Conservation (phyloP, 2,113 vertebrate genomes). For the Sphyrna mokarran region DNA sequence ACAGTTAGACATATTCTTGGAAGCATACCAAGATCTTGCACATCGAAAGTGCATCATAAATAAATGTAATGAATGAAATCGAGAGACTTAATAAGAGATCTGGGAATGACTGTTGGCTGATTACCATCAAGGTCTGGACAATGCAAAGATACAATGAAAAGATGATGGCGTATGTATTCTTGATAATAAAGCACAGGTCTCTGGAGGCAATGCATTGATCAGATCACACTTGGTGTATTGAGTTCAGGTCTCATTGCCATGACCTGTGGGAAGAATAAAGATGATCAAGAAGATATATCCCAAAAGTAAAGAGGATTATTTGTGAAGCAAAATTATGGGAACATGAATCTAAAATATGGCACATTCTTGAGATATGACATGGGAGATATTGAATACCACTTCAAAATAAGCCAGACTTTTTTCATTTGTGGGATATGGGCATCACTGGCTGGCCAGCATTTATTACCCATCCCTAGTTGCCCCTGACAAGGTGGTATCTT, state of each 20-base stretch:
- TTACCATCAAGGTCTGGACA: background rate
- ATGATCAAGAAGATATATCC: background rate
- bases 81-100: background rate
- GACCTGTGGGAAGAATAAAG: background rate
- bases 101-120: conserved; percentile 6
- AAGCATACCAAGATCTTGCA: background rate
- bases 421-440: too few relatives aligned
- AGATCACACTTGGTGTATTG: background rate
- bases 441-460: too few relatives aligned
- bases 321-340: background rate
- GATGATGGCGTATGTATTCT: background rate
- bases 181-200: background rate
- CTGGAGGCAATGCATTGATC: background rate
- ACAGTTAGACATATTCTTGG: background rate
- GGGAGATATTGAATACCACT: too few relatives aligned
- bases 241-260: background rate
- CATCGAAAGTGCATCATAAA: background rate
- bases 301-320: background rate
- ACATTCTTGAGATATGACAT: background rate
- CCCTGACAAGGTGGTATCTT: too few relatives aligned
- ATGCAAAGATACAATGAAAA: background rate
- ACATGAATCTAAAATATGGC: background rate
- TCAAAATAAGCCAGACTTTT: too few relatives aligned
- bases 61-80: background rate
- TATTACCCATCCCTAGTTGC: too few relatives aligned